These are phyloP conservation scores for Argynnis bischoffii DNA, from an alignment of 2,888 invertebrate species.

Conservation along the genomic window DNA sequence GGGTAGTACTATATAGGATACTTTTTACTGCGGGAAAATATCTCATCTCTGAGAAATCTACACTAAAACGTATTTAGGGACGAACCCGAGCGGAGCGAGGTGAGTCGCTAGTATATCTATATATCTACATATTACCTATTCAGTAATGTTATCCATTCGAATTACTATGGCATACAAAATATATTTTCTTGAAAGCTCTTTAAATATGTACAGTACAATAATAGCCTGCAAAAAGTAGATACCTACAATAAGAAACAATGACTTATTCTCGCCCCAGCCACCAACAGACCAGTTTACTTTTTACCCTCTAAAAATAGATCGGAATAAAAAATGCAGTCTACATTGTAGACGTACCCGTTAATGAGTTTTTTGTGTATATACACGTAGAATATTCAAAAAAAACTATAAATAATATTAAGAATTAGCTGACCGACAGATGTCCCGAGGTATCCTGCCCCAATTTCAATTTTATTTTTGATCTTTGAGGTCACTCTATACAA, in stretches of 20 bases:
- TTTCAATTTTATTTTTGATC: no score
- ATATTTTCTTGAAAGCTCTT: background rate
- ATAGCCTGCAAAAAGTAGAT: constrained; percentile 19
- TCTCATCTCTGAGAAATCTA: no score
- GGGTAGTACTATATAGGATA: no score
- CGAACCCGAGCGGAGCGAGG: no score
- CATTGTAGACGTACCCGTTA: constrained; percentile 24
- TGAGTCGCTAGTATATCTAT: no score
- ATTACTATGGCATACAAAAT: background rate
- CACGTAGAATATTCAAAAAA: background rate
- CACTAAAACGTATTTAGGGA: no score
- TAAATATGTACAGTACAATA: constrained; percentile 16
- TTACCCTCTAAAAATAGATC: constrained; percentile 34
- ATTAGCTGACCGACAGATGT: no score
- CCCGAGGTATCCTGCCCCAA: no score
- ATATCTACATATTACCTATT: no score
- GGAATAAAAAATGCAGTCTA: constrained; percentile 11
- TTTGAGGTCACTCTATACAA: no score
- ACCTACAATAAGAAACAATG: constrained; percentile 30
- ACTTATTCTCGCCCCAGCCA: constrained; percentile 19
- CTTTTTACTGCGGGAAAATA: no score
- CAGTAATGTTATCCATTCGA: background rate
- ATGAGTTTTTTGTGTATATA: constrained; percentile 4
- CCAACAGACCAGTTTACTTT: constrained; percentile 39
- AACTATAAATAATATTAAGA: background rate